phyloP scores from a whole-genome alignment of 2,113 vertebrate genomes.

The Ailurus styani region DNA sequence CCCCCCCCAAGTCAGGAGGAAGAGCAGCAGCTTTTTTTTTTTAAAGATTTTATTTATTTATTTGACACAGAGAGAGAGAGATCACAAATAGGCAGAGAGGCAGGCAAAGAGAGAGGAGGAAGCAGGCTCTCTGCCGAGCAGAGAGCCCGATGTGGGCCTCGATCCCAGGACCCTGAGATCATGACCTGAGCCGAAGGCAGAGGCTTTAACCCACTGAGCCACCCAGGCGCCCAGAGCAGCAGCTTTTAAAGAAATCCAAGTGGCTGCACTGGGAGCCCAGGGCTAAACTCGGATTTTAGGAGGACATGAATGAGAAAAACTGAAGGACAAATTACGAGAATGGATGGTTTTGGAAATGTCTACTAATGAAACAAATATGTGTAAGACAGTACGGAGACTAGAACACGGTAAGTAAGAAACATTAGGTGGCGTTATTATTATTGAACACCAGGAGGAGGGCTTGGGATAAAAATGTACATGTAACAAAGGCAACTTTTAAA shows the following conservation, averaged over 20 bases:
- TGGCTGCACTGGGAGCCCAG: neutral
- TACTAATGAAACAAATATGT: neutral
- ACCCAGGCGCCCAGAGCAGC: neutral
- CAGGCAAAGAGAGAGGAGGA: too few relatives aligned
- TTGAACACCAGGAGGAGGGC: neutral
- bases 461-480: neutral
- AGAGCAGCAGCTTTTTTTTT: too few relatives aligned
- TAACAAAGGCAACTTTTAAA: slow-evolving; percentile 13
- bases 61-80: too few relatives aligned
- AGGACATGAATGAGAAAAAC: neutral
- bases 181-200: too few relatives aligned
- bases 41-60: too few relatives aligned
- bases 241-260: neutral
- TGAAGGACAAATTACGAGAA: neutral
- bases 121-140: too few relatives aligned
- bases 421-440: neutral
- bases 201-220: too few relatives aligned
- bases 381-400: neutral
- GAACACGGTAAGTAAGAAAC: neutral
- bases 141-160: too few relatives aligned
- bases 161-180: too few relatives aligned
- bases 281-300: neutral
- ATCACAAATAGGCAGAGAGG: too few relatives aligned
- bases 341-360: neutral
- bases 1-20: neutral